These are phyloP conservation scores for Solea solea DNA, from an alignment of 2,113 vertebrate species.

Conservation along the genomic window DNA sequence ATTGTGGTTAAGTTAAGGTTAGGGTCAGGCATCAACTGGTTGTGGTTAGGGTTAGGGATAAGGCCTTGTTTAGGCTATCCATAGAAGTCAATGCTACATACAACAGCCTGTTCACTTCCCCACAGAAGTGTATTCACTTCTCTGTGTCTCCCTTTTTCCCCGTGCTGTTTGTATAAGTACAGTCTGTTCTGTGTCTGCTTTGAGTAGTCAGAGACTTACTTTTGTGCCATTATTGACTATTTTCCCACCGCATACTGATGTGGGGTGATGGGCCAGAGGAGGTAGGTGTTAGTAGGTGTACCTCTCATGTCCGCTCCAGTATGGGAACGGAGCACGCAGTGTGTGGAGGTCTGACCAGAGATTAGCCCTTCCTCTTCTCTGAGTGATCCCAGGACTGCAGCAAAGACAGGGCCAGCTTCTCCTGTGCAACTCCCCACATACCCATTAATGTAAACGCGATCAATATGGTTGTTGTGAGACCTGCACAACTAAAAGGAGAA, in stretches of 20 bases:
- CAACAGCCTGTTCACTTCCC: neutral
- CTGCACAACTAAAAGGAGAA: constrained; percentile 55
- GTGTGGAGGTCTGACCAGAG: constrained; percentile 65
- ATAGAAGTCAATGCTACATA: too few species aligned
- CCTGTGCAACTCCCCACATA: constrained; percentile 56
- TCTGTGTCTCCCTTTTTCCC: neutral
- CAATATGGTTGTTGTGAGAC: constrained; percentile 76
- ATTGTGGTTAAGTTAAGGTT: too few species aligned
- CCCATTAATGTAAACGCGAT: constrained; percentile 79
- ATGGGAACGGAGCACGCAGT: constrained; percentile 60
- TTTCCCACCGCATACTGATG: constrained; percentile 85
- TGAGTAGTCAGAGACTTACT: neutral
- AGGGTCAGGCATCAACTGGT: too few species aligned
- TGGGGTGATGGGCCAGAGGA: constrained; percentile 71
- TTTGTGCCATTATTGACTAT: constrained; percentile 6
- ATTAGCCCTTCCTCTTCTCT: constrained; percentile 62
- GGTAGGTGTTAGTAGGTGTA: constrained; percentile 74
- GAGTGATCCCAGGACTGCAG: constrained; percentile 69
- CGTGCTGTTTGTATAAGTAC: neutral
- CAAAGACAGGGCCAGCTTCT: constrained; percentile 62
- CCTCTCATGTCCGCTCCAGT: constrained; percentile 61
- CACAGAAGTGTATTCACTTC: neutral
- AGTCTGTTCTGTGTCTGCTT: neutral
- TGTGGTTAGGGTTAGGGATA: too few species aligned
- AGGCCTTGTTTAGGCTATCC: too few species aligned